Evolutionary conservation across 2,888 invertebrate species (phyloP).

Genomic region (Machimus atricapillus): DNA sequence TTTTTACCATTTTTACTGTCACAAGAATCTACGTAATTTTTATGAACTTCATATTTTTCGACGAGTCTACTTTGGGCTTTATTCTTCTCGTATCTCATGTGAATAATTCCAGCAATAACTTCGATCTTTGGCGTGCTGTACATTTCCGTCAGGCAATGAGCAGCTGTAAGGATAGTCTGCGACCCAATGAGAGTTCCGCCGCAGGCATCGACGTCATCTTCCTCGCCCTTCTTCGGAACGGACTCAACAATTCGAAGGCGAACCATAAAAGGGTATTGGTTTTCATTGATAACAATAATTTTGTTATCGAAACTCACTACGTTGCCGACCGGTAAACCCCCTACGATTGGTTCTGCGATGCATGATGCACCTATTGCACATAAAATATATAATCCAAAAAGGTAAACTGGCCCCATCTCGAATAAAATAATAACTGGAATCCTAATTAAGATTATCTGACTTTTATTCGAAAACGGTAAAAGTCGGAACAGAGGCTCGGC

Average conservation of each 20-base stretch:
- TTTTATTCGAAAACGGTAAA: background rate
- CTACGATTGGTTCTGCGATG: background rate
- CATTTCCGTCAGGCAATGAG: background rate
- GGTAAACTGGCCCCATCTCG: background rate
- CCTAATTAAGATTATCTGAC: background rate
- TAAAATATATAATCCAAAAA: background rate
- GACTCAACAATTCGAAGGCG: background rate
- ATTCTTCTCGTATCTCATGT: background rate
- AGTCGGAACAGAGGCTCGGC: too few relatives aligned
- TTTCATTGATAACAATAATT: background rate
- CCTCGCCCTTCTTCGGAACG: background rate
- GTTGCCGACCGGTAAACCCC: background rate
- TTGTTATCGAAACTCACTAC: background rate
- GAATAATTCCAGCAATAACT: background rate
- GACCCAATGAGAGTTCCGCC: background rate
- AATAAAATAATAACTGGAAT: background rate
- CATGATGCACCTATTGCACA: background rate
- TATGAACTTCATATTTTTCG: background rate
- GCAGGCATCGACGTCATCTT: background rate
- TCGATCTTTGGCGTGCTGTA: background rate
- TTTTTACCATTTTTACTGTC: background rate
- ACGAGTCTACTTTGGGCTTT: background rate
- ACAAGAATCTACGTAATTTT: background rate
- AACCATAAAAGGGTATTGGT: background rate
- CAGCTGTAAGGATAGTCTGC: background rate